Conservation (phyloP, 2,888 invertebrate genomes). For the Limnephilus lunatus region DNA sequence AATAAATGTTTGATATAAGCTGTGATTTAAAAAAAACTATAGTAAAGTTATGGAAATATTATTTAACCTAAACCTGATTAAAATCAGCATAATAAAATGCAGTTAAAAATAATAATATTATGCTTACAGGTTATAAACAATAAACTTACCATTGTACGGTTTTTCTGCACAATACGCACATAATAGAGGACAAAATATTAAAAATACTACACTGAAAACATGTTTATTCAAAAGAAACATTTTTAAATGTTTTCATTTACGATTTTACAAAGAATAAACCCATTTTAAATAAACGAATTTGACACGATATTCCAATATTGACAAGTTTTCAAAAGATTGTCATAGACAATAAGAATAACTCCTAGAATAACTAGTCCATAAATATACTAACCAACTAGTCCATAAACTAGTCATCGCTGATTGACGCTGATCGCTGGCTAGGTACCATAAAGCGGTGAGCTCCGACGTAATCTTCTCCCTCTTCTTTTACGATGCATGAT, state of each 20-base stretch:
- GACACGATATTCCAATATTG: not conserved
- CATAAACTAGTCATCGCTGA: too few species aligned
- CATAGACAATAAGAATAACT: too few species aligned
- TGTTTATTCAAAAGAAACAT: not conserved
- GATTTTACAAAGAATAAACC: not conserved
- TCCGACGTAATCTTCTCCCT: too few species aligned
- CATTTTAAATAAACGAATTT: not conserved
- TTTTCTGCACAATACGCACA: slow-evolving; percentile 8
- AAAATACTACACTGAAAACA: not conserved
- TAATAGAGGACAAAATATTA: not conserved
- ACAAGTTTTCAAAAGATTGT: not conserved
- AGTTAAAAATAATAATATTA: not conserved
- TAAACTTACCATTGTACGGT: slow-evolving; percentile 25
- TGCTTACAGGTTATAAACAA: not conserved
- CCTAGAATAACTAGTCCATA: too few species aligned
- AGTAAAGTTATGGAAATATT: not conserved
- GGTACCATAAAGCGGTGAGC: too few species aligned
- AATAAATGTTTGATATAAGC: not conserved
- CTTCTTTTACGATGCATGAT: too few species aligned
- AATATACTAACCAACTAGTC: too few species aligned
- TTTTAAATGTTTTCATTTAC: not conserved
- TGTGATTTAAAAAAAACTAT: not conserved
- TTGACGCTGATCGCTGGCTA: too few species aligned
- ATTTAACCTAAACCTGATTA: not conserved
- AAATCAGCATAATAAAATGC: too few species aligned